phyloP scores from a whole-genome alignment of 2,797 vertebrate genomes.

The Lagodon rhomboides region DNA sequence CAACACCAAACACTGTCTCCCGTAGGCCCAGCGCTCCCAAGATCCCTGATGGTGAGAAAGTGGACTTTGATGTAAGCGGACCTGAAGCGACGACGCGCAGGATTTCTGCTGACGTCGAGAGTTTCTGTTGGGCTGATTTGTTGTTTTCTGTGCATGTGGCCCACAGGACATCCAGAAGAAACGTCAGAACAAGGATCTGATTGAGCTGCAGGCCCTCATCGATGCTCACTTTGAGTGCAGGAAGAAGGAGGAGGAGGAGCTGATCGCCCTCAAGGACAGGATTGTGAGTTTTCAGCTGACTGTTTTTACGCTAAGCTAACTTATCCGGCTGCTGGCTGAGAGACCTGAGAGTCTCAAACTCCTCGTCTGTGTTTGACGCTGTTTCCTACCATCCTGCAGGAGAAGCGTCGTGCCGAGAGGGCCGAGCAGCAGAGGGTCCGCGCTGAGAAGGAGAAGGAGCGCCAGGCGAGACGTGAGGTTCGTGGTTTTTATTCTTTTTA shows the following conservation, averaged over 20 bases:
- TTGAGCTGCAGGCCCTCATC: slow-evolving; percentile 95
- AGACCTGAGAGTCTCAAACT: not conserved
- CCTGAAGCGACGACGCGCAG: accelerated
- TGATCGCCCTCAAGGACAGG: slow-evolving; percentile 94
- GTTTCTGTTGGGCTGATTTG: slow-evolving; percentile 10
- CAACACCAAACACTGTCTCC: not conserved
- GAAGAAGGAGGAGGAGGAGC: slow-evolving; percentile 97
- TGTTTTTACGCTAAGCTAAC: not conserved
- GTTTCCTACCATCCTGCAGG: slow-evolving; percentile 79
- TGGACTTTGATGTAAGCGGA: slow-evolving; percentile 98
- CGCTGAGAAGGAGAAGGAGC: slow-evolving; percentile 94
- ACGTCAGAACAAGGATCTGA: slow-evolving; percentile 97
- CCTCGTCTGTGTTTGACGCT: not conserved
- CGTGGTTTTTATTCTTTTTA: slow-evolving; percentile 36
- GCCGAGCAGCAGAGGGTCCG: slow-evolving; percentile 95
- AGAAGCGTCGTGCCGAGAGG: slow-evolving; percentile 95
- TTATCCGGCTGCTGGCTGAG: not conserved
- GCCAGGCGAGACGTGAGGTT: slow-evolving; percentile 93
- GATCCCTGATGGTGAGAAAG: slow-evolving; percentile 98
- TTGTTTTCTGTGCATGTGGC: not conserved
- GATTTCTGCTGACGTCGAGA: not conserved
- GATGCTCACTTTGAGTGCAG: slow-evolving; percentile 95
- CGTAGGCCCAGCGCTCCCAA: slow-evolving; percentile 93
- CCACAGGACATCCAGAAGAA: slow-evolving; percentile 98
- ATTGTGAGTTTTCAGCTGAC: slow-evolving; percentile 88